phyloP scores from a whole-genome alignment of 2,888 invertebrate genomes.

The Heteropelma amictum region DNA sequence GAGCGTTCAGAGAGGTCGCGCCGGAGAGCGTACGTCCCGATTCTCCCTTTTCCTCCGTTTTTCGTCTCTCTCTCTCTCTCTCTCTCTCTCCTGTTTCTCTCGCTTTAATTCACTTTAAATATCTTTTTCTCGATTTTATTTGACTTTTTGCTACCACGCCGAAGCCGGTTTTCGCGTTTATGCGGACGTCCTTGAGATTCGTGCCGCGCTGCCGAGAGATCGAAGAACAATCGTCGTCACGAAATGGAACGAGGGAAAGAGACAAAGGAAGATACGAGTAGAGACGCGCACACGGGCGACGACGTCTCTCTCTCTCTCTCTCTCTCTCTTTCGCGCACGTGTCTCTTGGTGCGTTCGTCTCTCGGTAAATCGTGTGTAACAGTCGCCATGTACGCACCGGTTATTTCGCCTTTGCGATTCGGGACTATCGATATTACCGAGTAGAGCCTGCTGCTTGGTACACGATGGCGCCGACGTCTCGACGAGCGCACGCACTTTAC shows the following conservation, averaged over 20 bases:
- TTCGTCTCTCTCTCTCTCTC: conserved; percentile 23
- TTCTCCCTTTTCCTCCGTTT: background rate
- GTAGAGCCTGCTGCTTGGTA: conserved; percentile 15
- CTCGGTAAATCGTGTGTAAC: no score
- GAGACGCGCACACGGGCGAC: background rate
- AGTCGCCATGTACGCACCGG: background rate
- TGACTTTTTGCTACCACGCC: conserved; percentile 36
- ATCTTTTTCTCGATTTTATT: conserved; percentile 17
- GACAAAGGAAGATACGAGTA: conserved; percentile 34
- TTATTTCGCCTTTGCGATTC: conserved; percentile 3
- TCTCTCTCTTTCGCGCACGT: background rate
- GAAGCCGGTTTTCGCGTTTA: conserved; percentile 70
- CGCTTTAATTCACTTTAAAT: conserved; percentile 2
- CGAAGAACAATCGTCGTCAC: conserved; percentile 68
- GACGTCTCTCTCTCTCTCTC: background rate
- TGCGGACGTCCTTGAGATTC: conserved; percentile 76
- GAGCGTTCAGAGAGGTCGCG: background rate
- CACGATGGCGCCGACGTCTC: conserved; percentile 53
- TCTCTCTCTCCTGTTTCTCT: conserved; percentile 12
- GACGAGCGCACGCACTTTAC: conserved; percentile 30
- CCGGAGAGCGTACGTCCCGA: background rate
- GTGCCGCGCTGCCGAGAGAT: conserved; percentile 74
- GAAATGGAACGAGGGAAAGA: conserved; percentile 29
- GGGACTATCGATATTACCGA: background rate
- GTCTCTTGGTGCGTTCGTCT: no score